These are phyloP conservation scores for Oligia latruncula DNA, from an alignment of 2,888 invertebrate genomes.

Conservation along the genomic window DNA sequence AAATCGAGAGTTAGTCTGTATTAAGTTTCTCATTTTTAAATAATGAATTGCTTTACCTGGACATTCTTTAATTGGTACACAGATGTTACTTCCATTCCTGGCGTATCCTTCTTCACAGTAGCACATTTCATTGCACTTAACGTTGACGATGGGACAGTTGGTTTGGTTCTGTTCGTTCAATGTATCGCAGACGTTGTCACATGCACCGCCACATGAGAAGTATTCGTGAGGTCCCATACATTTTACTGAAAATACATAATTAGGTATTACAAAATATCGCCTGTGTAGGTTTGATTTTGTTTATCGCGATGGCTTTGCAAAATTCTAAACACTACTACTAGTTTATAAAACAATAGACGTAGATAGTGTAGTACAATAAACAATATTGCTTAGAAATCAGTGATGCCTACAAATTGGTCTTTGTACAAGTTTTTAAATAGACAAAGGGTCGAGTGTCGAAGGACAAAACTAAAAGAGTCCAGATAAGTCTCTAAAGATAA, in stretches of 20 bases:
- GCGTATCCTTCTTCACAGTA: slow-evolving; percentile 68
- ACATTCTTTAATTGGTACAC: too few relatives aligned
- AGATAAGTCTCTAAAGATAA: not conserved
- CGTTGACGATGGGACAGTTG: slow-evolving; percentile 70
- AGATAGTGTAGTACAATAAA: too few relatives aligned
- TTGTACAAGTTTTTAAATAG: too few relatives aligned
- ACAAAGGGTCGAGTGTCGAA: not conserved
- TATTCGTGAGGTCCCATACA: slow-evolving; percentile 62
- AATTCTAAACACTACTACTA: too few relatives aligned
- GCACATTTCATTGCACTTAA: slow-evolving; percentile 71
- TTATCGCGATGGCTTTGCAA: not conserved
- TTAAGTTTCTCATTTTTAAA: too few relatives aligned
- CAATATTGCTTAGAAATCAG: too few relatives aligned
- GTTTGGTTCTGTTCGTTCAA: slow-evolving; percentile 64
- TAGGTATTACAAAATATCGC: not conserved
- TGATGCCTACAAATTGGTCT: not conserved
- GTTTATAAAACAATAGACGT: too few relatives aligned
- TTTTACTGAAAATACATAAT: not conserved
- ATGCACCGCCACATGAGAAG: slow-evolving; percentile 70
- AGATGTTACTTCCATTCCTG: not conserved
- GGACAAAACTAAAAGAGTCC: not conserved
- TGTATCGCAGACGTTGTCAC: slow-evolving; percentile 72
- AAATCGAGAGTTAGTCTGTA: too few relatives aligned
- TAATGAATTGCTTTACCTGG: too few relatives aligned
- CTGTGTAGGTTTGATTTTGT: not conserved